Evolutionary conservation across 2,797 vertebrate genomes (phyloP), one percentile per base, ranked within the genome.

Genomic region (Diplodus sargus): DNA sequence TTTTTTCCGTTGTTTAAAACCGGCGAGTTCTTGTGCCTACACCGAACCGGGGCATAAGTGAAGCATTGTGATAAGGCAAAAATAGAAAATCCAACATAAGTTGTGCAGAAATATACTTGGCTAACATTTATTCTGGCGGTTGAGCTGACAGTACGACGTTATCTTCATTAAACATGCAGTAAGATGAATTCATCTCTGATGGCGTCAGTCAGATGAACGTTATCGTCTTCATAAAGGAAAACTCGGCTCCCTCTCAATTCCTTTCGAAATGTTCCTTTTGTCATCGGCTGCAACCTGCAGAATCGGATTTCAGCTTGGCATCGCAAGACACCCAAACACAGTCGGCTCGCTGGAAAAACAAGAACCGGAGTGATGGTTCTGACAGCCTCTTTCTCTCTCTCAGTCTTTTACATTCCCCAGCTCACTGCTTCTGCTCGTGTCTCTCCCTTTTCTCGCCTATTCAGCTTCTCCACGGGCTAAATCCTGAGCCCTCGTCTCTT

Each of bases 401-500:
- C 30, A 60, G 69, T 78, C 73, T 67, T 79, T 66, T 61, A 59
- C 82, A 64, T 81, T 70, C 71, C 52, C 68, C 63, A 69, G 39
- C 69, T 86, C 22, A 3, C 70, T 57, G 54, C 56, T 74, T 62
- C 69, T 74, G 72, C 72, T 83, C 51, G 10, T 80, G 47, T 82
- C 70, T 85, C 61, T 79, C 58, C 49, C 76, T 69, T 64, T 69
- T 85, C 68, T 83, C 30, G 70, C 68, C 75, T 78, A 76, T 91
- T 88, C 87, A 82, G 84, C 74, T 79, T 80, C 86, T 89, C 87
- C 85, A 82, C 85, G 61, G 83, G 80, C 79, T 84, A 83, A 91
- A 87, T 90, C 80, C 83, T 81, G 71, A 90, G 78, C 70, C 68
- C 70, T 66, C 56, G 3, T 80, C 83, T 60, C 75, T 28, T 60